Evolutionary conservation across 2,888 invertebrate genomes (phyloP).

Genomic region (Seira ritae): DNA sequence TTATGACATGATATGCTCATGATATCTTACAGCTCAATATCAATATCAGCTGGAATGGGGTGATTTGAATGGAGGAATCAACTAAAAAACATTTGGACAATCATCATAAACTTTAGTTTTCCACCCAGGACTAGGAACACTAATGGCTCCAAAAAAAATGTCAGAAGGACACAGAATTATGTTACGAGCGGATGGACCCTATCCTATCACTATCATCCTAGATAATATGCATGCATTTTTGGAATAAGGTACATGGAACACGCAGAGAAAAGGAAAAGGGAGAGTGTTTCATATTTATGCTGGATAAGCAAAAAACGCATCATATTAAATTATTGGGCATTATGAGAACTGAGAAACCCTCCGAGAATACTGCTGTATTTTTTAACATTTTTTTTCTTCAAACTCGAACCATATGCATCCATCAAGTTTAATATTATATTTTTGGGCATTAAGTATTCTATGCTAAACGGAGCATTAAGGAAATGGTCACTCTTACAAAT

Average conservation of each 20-base stretch:
- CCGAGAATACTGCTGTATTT: constrained; percentile 30
- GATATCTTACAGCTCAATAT: no score
- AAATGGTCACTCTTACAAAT: constrained; percentile 46
- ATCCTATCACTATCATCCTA: background rate
- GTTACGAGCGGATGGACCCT: constrained; percentile 40
- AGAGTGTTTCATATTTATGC: background rate
- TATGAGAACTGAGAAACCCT: constrained; percentile 47
- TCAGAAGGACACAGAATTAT: constrained; percentile 47
- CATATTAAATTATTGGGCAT: background rate
- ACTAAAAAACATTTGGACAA: no score
- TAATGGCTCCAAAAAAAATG: constrained; percentile 40
- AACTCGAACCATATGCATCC: background rate
- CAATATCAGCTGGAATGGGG: no score
- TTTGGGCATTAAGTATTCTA: constrained; percentile 11
- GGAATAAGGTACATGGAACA: background rate
- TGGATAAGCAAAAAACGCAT: constrained; percentile 17
- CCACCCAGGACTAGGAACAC: no score
- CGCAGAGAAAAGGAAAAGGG: no score
- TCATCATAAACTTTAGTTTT: no score
- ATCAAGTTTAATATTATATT: constrained; percentile 40
- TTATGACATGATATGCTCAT: no score
- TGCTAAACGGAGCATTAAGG: constrained; percentile 42
- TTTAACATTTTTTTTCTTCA: no score
- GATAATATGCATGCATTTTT: constrained; percentile 32
- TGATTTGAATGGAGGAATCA: no score